Base-by-base conservation (phyloP, 2,888 invertebrate genomes). In the Mongoloraphidia duomilia region DNA sequence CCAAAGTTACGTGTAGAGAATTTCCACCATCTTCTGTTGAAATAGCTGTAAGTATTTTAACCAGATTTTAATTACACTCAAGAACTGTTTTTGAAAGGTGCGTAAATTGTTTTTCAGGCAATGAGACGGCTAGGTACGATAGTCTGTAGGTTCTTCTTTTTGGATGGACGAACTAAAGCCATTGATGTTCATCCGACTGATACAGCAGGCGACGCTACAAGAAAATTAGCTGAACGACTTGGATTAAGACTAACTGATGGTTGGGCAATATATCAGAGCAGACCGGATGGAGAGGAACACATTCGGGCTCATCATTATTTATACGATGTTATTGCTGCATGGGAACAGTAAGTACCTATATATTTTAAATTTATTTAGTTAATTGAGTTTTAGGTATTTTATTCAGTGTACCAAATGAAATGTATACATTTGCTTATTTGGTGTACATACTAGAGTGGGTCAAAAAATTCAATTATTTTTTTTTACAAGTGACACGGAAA, bases 151-250 rank as follows among this genome's bases (percentile, higher is more conserved):
- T 92, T 95, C 70, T 92, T 92, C 74, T 93, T 95, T 71, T 75
- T 95, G 64, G 94, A 95, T 67, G 92, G 93, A 0, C 80, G 93
- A 49, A 93, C 93, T 1, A 95, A 94, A 67, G 93, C 94, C 0
- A 89, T 95, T 53, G 92, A 93, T 66, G 88, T 95, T 26, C 92
- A 93, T 71, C 92, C 94, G 1, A 90, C 90, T 1, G 93, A 95
- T 65, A 93, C 93, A 3, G 92, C 92, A 0, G 83, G 85, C 17
- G 93, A 93, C 61, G 92, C 93, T 0, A 84, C 93, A 3, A 79
- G 83, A 3, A 85, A 91, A 57, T 72, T 95, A 34, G 91, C 93
- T 0, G 90, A 92, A 65, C 88, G 93, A 65, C 73, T 90, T 46
- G 89, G 87, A 33, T 74, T 95, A 17, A 73, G 82, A 42, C 83